Evolutionary conservation across 1,140 invertebrate species (phyloP).

Genomic region (Neotoxoptera formosana): DNA sequence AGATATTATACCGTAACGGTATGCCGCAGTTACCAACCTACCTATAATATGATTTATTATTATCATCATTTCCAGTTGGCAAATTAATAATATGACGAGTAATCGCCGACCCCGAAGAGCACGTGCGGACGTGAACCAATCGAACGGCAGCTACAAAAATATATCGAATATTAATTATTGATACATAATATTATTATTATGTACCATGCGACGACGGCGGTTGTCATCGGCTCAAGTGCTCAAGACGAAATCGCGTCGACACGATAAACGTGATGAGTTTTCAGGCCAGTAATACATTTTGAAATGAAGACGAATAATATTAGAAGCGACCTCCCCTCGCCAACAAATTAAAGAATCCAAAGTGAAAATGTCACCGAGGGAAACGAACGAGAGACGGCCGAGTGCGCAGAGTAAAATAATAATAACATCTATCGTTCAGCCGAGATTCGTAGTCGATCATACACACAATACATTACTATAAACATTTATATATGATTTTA

Average conservation of each 20-base stretch:
- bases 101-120: neutral
- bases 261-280: too few relatives aligned
- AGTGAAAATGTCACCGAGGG: neutral
- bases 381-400: neutral
- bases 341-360: neutral
- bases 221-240: too few relatives aligned
- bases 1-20: neutral
- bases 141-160: neutral
- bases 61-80: neutral
- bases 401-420: neutral
- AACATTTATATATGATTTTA: constrained; percentile 25
- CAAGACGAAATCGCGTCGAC: too few relatives aligned
- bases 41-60: neutral
- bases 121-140: neutral
- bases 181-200: too few relatives aligned
- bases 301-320: neutral
- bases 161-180: neutral
- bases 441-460: neutral
- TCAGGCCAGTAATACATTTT: neutral
- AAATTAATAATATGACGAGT: neutral
- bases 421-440: neutral
- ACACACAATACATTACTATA: constrained; percentile 5
- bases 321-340: neutral
- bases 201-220: too few relatives aligned
- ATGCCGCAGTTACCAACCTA: neutral